Conservation (phyloP, 2,797 vertebrate species). For the Phataginus tricuspis region DNA sequence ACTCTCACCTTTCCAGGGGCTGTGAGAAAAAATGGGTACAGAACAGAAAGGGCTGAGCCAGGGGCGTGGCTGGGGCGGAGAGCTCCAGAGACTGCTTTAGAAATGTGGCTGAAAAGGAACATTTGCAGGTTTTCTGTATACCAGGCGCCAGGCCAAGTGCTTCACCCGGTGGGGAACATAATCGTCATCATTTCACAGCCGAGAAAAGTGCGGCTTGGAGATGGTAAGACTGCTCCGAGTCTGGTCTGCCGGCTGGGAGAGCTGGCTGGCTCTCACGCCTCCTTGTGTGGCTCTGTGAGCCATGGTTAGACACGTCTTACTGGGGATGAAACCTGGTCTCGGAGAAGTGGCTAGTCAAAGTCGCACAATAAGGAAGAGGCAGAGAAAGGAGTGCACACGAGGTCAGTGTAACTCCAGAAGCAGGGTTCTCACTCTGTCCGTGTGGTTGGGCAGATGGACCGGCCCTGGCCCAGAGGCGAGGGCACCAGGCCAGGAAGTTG, state of each 20-base stretch:
- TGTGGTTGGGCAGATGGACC: background rate
- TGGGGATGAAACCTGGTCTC: background rate
- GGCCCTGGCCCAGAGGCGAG: background rate
- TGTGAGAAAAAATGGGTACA: conserved; percentile 35
- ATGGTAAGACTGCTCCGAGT: background rate
- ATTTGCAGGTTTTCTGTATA: background rate
- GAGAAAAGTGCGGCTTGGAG: background rate
- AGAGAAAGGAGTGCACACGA: background rate
- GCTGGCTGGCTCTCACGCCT: background rate
- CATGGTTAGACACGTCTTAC: background rate
- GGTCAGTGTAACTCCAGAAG: background rate
- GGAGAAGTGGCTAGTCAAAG: background rate
- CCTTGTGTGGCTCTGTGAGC: rapidly evolving
- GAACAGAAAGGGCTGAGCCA: background rate
- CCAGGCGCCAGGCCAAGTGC: background rate
- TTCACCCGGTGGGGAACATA: background rate
- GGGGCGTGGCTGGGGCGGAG: background rate
- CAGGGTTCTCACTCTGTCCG: background rate
- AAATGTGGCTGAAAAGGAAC: background rate
- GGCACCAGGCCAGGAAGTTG: background rate
- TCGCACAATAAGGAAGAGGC: background rate
- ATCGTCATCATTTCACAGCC: background rate
- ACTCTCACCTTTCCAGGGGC: conserved; percentile 26
- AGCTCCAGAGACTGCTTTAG: background rate
- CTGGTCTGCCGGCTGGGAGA: background rate